These are phyloP conservation scores for Merops nubicus DNA, from an alignment of 2,113 vertebrate genomes.

Conservation along the genomic window DNA sequence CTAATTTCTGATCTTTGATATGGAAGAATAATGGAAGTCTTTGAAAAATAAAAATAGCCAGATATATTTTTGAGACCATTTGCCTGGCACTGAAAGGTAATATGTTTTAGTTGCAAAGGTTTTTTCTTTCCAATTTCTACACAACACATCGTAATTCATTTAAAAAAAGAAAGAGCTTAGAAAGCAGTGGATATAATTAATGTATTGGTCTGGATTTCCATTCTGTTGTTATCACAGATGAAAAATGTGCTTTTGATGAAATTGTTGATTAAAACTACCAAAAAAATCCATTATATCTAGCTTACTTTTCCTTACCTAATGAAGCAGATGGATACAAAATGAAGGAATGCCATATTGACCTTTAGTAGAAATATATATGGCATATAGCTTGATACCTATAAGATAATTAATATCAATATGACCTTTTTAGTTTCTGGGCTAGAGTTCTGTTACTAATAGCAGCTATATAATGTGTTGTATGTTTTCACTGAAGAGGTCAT, in stretches of 20 bases:
- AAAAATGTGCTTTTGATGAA: conserved; percentile 75
- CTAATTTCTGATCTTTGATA: not conserved
- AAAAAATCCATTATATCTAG: conserved; percentile 67
- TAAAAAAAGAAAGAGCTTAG: conserved; percentile 54
- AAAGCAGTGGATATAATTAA: conserved; percentile 74
- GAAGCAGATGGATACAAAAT: conserved; percentile 59
- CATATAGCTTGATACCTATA: conserved; percentile 54
- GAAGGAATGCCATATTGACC: conserved; percentile 47
- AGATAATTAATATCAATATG: conserved; percentile 67
- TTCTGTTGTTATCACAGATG: conserved; percentile 74
- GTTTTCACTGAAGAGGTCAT: conserved; percentile 8
- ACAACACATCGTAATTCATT: conserved; percentile 68
- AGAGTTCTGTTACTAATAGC: conserved; percentile 50
- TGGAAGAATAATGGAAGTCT: not conserved
- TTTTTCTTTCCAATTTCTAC: conserved; percentile 47
- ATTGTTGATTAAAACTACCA: conserved; percentile 75
- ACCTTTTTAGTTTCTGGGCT: conserved; percentile 35
- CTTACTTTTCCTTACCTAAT: conserved; percentile 58
- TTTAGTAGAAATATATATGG: conserved; percentile 51
- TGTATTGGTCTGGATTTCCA: conserved; percentile 75
- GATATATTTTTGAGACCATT: not conserved
- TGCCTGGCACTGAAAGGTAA: not conserved
- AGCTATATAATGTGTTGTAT: conserved; percentile 16
- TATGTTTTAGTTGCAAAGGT: not conserved
- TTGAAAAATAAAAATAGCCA: not conserved